Evolutionary conservation across 1,140 invertebrate species (phyloP), one percentile per base, ranked within the genome.

Genomic region (Adoxophyes honmai): DNA sequence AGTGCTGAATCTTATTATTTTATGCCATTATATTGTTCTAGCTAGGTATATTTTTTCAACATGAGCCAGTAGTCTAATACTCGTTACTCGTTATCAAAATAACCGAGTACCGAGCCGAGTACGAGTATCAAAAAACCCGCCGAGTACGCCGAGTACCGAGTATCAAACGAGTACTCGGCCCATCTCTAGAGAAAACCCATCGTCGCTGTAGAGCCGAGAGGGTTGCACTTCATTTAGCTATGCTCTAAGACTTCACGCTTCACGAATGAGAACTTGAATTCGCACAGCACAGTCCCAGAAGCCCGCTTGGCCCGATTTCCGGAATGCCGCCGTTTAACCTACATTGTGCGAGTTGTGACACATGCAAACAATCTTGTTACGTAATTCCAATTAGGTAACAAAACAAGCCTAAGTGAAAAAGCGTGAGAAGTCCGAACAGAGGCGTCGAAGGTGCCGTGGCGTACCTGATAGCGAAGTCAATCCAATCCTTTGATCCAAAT

Each of bases 401-500:
- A 52, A 52, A 34, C 5, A 35, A 16, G n/a, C 34, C n/a, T 53
- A 38, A 4, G 8, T 8, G 14, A 11, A 28, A 28, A 28, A 28
- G 21, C 16, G 28, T 48, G 42, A 28, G 21, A 28, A 28, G 21
- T 28, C 6, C n/a, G 21, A 1, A 9, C 7, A n/a, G 10, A 44
- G 8, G 39, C 16, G 18, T 13, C 10, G n/a, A 18, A 44, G 21
- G 8, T 10, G 21, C 15, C 9, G 13, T 37, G 18, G 7, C 59
- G 13, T 69, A 66, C 63, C 65, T 63, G 52, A 52, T 62, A 52
- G 52, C 52, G 42, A 48, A 52, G 57, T 16, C 62, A 59, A 65
- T 64, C 51, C 64, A 59, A 61, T 60, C 61, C 70, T 79, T 69
- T 75, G 68, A 75, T 66, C 69, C 69, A 68, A 71, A 68, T 62